These are phyloP conservation scores for Dendroctonus valens DNA, from an alignment of 1,140 invertebrate genomes.

Conservation along the genomic window DNA sequence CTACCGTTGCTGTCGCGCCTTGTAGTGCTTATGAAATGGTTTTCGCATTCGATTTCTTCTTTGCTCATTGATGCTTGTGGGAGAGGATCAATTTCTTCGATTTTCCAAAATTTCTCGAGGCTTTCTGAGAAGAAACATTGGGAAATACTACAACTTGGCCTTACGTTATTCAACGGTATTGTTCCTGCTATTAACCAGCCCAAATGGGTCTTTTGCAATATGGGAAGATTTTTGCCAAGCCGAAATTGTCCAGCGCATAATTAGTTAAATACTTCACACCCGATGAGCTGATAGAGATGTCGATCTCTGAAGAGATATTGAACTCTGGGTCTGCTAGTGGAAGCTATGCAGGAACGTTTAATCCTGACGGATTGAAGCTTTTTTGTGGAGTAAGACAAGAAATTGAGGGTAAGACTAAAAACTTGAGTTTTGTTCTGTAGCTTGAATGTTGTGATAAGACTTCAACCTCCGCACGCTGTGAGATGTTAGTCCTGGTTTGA, in stretches of 20 bases:
- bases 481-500: conserved; percentile 11
- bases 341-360: conserved; percentile 38
- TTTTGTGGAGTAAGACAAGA: conserved; percentile 6
- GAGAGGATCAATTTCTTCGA: conserved; percentile 5
- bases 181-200: conserved; percentile 35
- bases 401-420: conserved; percentile 18
- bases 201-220: conserved; percentile 41
- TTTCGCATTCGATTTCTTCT: conserved; percentile 33
- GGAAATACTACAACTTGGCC: conserved; percentile 1
- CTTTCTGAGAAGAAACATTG: conserved; percentile 2
- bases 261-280: conserved; percentile 36
- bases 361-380: conserved; percentile 6
- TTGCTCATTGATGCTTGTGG: conserved; percentile 5
- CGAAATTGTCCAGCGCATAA: conserved; percentile 36
- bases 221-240: conserved; percentile 27
- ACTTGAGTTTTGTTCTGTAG: conserved; percentile 13
- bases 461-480: not conserved
- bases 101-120: conserved; percentile 24
- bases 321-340: conserved; percentile 42
- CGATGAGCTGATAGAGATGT: conserved; percentile 43
- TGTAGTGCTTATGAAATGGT: conserved; percentile 23
- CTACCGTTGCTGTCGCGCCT: conserved; percentile 15
- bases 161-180: not conserved
- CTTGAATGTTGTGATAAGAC: conserved; percentile 7
- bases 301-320: conserved; percentile 32